Percentiles rank a stretch among this genome's conserved stretches.
Conservation (phyloP, 1,140 invertebrate genomes). For the Diabrotica virgifera region DNA sequence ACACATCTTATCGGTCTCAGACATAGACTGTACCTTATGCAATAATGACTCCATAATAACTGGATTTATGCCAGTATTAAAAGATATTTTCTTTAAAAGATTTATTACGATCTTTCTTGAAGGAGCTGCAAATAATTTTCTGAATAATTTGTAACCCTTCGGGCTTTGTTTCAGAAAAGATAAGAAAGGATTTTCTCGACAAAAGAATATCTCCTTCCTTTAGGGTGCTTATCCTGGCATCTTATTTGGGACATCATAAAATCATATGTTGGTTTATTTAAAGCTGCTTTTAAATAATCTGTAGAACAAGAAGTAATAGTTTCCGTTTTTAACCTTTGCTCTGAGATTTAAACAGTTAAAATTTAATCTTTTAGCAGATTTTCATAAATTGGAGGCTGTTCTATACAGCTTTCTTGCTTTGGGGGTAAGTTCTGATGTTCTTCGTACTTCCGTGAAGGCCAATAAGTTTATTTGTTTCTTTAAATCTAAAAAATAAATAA, state of each 20-base stretch:
- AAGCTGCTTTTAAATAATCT: neutral
- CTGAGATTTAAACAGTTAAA: neutral
- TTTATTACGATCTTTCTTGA: constrained; percentile 28
- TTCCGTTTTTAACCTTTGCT: neutral
- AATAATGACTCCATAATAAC: constrained; percentile 20
- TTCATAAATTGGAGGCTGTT: constrained; percentile 1
- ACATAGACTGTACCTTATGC: constrained; percentile 14
- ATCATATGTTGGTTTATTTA: constrained; percentile 20
- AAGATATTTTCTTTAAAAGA: constrained; percentile 32
- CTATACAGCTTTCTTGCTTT: constrained; percentile 10
- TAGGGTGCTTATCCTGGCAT: constrained; percentile 12
- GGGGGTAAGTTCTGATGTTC: constrained; percentile 9
- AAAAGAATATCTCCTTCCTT: constrained; percentile 29
- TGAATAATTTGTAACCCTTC: constrained; percentile 33
- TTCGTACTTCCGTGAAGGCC: neutral
- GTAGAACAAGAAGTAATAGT: neutral
- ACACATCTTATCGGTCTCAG: constrained; percentile 11
- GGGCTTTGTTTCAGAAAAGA: constrained; percentile 35
- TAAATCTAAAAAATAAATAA: constrained; percentile 13
- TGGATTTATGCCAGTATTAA: constrained; percentile 36
- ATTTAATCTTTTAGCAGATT: neutral
- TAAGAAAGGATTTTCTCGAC: constrained; percentile 36
- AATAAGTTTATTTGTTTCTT: neutral
- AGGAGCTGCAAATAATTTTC: constrained; percentile 30
- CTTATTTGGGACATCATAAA: constrained; percentile 26